phyloP scores from a whole-genome alignment of 2,113 vertebrate species.

The Ammodytes dubius region DNA sequence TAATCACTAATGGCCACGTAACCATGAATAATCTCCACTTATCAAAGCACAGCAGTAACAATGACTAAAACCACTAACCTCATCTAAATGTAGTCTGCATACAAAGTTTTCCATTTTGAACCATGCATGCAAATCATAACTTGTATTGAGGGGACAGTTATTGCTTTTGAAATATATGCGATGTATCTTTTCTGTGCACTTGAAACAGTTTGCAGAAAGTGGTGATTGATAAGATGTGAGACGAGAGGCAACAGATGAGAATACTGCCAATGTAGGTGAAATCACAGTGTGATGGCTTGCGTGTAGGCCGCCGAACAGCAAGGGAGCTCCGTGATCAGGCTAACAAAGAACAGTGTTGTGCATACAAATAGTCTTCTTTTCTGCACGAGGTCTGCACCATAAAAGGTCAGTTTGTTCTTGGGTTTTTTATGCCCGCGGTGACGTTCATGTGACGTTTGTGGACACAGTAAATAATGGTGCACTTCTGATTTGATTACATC shows the following conservation, averaged over 20 bases:
- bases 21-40: slow-evolving; percentile 38
- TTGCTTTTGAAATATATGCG: slow-evolving; percentile 12
- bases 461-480: slow-evolving; percentile 14
- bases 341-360: slow-evolving; percentile 21
- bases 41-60: slow-evolving; percentile 29
- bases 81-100: neutral
- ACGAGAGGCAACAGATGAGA: slow-evolving; percentile 16
- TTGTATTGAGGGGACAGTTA: neutral
- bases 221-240: slow-evolving; percentile 30
- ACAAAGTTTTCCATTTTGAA: neutral
- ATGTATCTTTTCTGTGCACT: slow-evolving; percentile 8
- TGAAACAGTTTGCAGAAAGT: neutral
- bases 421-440: neutral
- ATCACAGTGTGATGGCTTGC: slow-evolving; percentile 62
- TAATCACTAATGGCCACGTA: slow-evolving; percentile 17
- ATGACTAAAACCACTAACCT: slow-evolving; percentile 22
- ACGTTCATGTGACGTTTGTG: slow-evolving; percentile 17
- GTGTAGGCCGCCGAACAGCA: slow-evolving; percentile 34
- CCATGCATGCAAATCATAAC: neutral
- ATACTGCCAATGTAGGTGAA: slow-evolving; percentile 61
- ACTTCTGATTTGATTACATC: slow-evolving; percentile 18
- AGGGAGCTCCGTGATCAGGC: slow-evolving; percentile 33
- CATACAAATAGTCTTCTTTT: slow-evolving; percentile 37
- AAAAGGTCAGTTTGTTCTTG: slow-evolving; percentile 44
- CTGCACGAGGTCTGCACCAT: neutral